Conservation (phyloP, 2,797 vertebrate species). For the Myotis pilosus region DNA sequence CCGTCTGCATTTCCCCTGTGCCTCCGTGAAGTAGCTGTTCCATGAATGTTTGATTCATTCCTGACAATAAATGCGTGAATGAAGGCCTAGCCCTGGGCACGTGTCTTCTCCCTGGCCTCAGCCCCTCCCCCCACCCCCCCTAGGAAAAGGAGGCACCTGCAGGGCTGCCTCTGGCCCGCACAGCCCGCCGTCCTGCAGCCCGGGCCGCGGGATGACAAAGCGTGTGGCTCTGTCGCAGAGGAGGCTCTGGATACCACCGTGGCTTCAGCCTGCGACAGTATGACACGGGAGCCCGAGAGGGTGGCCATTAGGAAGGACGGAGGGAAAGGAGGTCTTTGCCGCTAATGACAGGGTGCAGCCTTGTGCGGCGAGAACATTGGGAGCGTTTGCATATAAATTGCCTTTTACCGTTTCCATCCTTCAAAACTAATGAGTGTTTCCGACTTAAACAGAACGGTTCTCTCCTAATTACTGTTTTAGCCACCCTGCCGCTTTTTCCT, state of each 20-base stretch:
- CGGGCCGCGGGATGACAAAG: neutral
- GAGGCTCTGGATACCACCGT: neutral
- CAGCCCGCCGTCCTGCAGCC: neutral
- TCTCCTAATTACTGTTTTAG: slow-evolving; percentile 46
- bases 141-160: neutral
- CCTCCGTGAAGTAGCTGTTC: neutral
- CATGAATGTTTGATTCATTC: neutral
- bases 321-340: neutral
- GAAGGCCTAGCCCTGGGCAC: too few relatives aligned
- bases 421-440: slow-evolving; percentile 54
- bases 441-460: slow-evolving; percentile 25
- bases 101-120: neutral
- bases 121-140: neutral
- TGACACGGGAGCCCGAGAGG: neutral
- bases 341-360: neutral
- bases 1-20: neutral
- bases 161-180: neutral
- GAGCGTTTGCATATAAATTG: slow-evolving; percentile 50
- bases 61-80: neutral
- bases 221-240: neutral
- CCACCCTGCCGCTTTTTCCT: neutral
- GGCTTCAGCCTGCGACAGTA: neutral
- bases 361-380: neutral
- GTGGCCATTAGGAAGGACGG: slow-evolving; percentile 19
- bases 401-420: slow-evolving; percentile 43